Evolutionary conservation across 2,888 invertebrate genomes (phyloP), one percentile per base, ranked within the genome.

Genomic region (Rapana venosa): DNA sequence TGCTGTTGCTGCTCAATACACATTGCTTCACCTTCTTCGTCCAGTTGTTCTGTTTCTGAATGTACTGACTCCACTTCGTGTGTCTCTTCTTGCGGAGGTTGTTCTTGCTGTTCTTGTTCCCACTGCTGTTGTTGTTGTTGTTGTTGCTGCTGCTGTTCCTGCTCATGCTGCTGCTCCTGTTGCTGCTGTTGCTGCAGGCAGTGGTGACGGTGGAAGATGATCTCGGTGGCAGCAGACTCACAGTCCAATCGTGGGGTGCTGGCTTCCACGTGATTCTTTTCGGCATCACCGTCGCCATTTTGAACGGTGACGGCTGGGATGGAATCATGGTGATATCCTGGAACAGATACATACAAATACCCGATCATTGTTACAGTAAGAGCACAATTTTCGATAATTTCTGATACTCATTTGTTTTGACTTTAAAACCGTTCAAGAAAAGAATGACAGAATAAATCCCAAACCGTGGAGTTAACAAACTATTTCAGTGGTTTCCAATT

Each of bases 291-390:
- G 91, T 91, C 91, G 30, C 93, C 92, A 79, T 93, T 93, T 47
- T 93, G 93, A 20, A 93, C 92, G 47, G 92, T 90, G 47, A 93
- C 90, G 11, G 94, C 93, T 17, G 93, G 92, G 61, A 93, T 90
- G n/a, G 94, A 92, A 88, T 94, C 94, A 85, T 94, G 94, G 35
- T 94, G 94, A 87, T 94, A 94, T 17, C 94, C 94, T 94, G 93
- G 6, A 81, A 36, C 36, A 32, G 47, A 47, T 8, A 47, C 47
- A 47, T 2, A 5, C 47, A 2, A 47, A 47, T 47, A 2, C 47
- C 2, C 8, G 47, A 47, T 47, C 47, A n/a, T n/a, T n/a, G n/a
- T n/a, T n/a, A n/a, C n/a, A 47, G 47, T 47, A 47, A 8, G 47
- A 47, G 47, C 47, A 47, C 4, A 47, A 47, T n/a, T n/a, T n/a